Evolutionary conservation across 2,797 vertebrate species (phyloP).

Genomic region (Muscicapa comitata): DNA sequence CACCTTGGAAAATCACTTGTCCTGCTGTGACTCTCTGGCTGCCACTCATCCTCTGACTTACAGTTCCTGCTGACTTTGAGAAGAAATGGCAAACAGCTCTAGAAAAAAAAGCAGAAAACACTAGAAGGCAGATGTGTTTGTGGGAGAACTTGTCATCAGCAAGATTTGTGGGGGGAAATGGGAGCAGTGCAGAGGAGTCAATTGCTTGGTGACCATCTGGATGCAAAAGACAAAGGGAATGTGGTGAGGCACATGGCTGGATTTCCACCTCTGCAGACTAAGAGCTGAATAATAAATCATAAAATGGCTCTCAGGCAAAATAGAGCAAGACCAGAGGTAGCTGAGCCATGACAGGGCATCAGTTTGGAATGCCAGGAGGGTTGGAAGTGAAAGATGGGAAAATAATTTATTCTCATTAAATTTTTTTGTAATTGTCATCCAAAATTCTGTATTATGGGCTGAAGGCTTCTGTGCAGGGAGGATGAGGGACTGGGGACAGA

Average conservation of each 20-base stretch:
- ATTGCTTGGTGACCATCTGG: neutral
- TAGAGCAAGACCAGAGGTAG: neutral
- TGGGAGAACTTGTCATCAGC: neutral
- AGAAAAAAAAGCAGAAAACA: neutral
- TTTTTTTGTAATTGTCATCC: neutral
- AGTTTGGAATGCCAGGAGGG: neutral
- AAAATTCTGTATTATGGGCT: neutral
- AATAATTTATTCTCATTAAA: neutral
- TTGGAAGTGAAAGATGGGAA: neutral
- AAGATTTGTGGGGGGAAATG: neutral
- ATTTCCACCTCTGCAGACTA: neutral
- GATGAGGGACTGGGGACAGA: neutral
- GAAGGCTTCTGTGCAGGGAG: neutral
- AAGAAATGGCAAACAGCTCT: neutral
- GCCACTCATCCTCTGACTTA: neutral
- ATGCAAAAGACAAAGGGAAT: neutral
- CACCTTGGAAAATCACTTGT: neutral
- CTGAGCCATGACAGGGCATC: neutral
- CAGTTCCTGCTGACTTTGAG: neutral
- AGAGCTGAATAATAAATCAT: neutral
- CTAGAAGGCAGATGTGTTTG: neutral
- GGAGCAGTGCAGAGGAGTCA: neutral
- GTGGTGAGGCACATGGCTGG: rapidly evolving
- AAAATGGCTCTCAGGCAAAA: neutral
- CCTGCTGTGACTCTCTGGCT: neutral